Base-by-base conservation (phyloP, 2,888 invertebrate genomes). In the Vandiemenella viatica region DNA sequence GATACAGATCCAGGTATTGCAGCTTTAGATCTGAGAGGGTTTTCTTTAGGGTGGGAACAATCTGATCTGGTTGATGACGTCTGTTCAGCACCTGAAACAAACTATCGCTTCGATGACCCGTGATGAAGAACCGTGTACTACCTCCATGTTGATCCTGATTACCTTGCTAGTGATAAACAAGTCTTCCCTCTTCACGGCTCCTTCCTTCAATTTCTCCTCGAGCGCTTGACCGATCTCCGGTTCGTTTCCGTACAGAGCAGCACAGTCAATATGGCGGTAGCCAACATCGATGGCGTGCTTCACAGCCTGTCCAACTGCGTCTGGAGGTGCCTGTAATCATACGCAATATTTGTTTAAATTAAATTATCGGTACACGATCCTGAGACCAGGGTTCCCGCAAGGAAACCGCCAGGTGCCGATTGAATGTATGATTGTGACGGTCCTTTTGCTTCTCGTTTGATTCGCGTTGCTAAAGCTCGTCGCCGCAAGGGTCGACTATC, bases 221-320 rank as follows among this genome's bases (percentile, higher is more conserved):
- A 85, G 60, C 0, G 77, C 78, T 20, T 65, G 65, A 0, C 85
- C 85, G 0, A 85, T 73, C 61, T 83, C 81, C 2, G 76, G 74
- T 58, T 83, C 83, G 22, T 82, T 77, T 15, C 74, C 69, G 61
- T 88, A 87, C 13, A 76, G 66, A 55, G 75, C 73, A 10, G 82
- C 79, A 51, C 84, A 80, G 60, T 88, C 88, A 50, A 88, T 72
- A 59, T 82, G 81, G 0, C 83, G 72, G 60, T 87, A 88, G 0
- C 87, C 87, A 38, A 76, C 66, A 56, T 83, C 80, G 48, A 87
- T 78, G 4, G 86, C 86, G 58, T 80, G 74, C 48, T 77, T 75
- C 4, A 84, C 71, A 0, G 80, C 80, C 55, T 79, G 75, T 0
- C 69, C 70, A 0, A 78, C 79, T 60, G 79, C 75, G 22, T 76